phyloP scores from a whole-genome alignment of 1,140 invertebrate genomes.

The Hycleus phaleratus region DNA sequence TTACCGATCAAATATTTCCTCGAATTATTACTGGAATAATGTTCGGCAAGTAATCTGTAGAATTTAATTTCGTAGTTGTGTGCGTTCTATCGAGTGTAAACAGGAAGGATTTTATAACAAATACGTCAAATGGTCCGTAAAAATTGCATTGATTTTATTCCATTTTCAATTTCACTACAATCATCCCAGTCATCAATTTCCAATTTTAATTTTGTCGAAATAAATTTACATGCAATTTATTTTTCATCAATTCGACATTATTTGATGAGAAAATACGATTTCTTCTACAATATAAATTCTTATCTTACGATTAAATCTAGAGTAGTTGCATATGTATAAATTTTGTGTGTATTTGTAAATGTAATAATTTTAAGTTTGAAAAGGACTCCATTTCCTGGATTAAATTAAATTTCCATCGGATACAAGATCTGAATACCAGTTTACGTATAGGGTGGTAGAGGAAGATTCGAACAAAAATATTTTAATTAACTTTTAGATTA shows the following conservation, averaged over 20 bases:
- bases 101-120: constrained; percentile 25
- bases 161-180: neutral
- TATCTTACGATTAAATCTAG: no score
- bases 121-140: constrained; percentile 20
- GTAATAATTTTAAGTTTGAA: constrained; percentile 7
- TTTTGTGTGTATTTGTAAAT: no score
- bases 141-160: constrained; percentile 25
- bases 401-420: constrained; percentile 16
- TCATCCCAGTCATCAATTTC: constrained; percentile 22
- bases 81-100: constrained; percentile 21
- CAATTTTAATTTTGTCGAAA: constrained; percentile 22
- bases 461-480: constrained; percentile 10
- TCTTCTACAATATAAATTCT: no score
- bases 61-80: constrained; percentile 22
- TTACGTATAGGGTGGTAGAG: neutral
- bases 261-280: no score
- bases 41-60: constrained; percentile 14
- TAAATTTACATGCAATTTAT: constrained; percentile 24
- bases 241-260: no score
- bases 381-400: constrained; percentile 19
- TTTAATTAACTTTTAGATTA: constrained; percentile 17
- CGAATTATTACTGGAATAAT: constrained; percentile 6
- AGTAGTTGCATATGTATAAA: no score
- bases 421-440: constrained; percentile 1
- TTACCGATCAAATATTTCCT: constrained; percentile 1